These are phyloP conservation scores for Melanocharis versteri DNA, from an alignment of 2,113 vertebrate species.

Conservation along the genomic window DNA sequence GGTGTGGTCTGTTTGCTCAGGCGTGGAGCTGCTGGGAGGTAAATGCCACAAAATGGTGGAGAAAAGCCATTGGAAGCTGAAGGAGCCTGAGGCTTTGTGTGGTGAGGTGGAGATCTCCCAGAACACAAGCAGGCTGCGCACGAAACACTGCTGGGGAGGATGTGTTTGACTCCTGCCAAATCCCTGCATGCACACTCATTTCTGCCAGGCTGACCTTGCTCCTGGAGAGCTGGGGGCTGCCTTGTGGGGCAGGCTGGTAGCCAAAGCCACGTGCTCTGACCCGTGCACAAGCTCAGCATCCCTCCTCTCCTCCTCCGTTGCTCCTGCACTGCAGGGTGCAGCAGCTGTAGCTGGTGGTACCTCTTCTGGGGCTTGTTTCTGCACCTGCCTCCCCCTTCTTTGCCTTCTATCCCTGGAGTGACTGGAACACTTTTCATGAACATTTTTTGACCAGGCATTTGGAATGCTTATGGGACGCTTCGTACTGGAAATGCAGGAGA, in stretches of 20 bases:
- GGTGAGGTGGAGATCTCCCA: background rate
- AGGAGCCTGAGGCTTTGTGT: background rate
- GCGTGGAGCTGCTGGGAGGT: background rate
- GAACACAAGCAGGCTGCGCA: background rate
- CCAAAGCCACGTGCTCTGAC: fast-evolving
- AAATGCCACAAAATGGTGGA: background rate
- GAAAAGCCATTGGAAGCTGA: background rate
- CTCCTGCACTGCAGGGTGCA: background rate
- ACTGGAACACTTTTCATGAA: background rate
- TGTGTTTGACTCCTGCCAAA: background rate
- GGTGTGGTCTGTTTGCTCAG: background rate
- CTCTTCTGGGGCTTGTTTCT: background rate
- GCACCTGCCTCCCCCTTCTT: background rate
- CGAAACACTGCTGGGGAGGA: fast-evolving
- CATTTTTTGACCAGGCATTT: background rate
- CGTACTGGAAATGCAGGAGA: constrained; percentile 5
- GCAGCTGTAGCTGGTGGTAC: background rate
- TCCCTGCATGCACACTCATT: background rate
- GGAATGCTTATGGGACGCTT: background rate
- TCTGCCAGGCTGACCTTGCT: background rate
- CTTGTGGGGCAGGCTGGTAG: background rate
- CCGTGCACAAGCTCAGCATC: background rate
- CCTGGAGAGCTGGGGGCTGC: background rate
- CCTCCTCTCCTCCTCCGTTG: background rate
- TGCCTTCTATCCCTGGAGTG: background rate